Base-by-base conservation (phyloP, 2,888 invertebrate species). In the Rhamphomyia laevipes region DNA sequence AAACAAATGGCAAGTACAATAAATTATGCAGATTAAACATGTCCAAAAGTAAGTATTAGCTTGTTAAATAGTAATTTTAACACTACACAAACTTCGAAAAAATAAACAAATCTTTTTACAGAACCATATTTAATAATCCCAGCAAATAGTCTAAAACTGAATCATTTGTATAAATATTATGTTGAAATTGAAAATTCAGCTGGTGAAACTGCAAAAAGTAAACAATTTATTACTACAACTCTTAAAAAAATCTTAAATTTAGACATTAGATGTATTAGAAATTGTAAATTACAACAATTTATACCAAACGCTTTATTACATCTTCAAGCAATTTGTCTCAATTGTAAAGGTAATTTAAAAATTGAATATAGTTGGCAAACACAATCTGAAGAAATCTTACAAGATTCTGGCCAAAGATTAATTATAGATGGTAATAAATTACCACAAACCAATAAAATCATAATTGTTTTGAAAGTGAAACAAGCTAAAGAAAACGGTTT, bases 241-340 rank as follows among this genome's bases (percentile, higher is more conserved):
- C 46, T 48, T 6, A 16, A 47, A 23, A 18, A 49, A 17, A 33
- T 31, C 6, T 10, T 48, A 11, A 13, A 31, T 13, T 13, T 53
- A 9, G 27, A 31, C 12, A 49, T 51, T 23, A 43, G 12, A 17
- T 53, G 53, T 38, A 35, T 51, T 30, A 33, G 48, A 40, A 53
- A 53, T 46, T 53, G 53, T 30, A n/a, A 33, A 1, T 15, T 44
- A 21, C 31, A 27, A 11, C 35, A 43, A 7, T 33, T 46, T 11
- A 45, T 46, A n/a, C 18, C 4, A 2, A 30, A 53, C 2, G 35
- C 33, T 43, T 31, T 46, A 4, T 37, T 53, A 11, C 51, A 53
- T 35, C 13, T 51, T 10, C 35, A 40, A 47, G 49, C 35, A 11
- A 17, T 27, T 21, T 53, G 53, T 35, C 12, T 15, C 9, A 43